These are phyloP conservation scores for Dromius quadrimaculatus DNA, from an alignment of 2,888 invertebrate genomes.

Conservation along the genomic window DNA sequence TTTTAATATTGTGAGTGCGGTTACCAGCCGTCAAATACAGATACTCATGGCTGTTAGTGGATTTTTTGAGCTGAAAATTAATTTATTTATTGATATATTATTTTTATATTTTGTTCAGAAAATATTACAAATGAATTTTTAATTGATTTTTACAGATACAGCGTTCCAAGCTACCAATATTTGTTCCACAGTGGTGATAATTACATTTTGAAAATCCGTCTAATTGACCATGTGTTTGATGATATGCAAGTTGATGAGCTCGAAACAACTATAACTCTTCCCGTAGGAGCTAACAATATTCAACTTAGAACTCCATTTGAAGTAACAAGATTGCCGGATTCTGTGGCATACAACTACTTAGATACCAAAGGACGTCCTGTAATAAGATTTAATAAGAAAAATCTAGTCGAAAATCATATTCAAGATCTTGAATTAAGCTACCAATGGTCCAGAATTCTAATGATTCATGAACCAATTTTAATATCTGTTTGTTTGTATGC, in stretches of 20 bases:
- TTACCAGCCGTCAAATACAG: too few relatives aligned
- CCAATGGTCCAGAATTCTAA: conserved; percentile 84
- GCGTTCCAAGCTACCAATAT: conserved; percentile 97
- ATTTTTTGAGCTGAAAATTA: neutral
- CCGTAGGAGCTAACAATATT: conserved; percentile 90
- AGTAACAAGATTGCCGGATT: conserved; percentile 80
- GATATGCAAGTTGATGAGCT: conserved; percentile 95
- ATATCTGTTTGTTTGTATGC: conserved; percentile 90
- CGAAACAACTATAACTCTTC: conserved; percentile 89
- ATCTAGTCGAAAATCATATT: conserved; percentile 96
- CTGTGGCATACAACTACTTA: conserved; percentile 90
- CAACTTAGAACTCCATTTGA: conserved; percentile 85
- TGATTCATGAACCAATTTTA: conserved; percentile 94
- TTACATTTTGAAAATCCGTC: conserved; percentile 90
- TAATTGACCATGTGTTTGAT: conserved; percentile 97
- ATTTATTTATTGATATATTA: too few relatives aligned
- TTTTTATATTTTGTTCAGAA: too few relatives aligned
- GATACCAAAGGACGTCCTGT: conserved; percentile 95
- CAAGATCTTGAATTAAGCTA: conserved; percentile 93
- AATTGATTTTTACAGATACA: conserved; percentile 73
- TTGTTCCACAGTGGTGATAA: conserved; percentile 79
- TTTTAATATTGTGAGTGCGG: too few relatives aligned
- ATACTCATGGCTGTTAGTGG: too few relatives aligned
- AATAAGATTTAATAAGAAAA: conserved; percentile 81
- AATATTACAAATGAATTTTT: too few relatives aligned